phyloP scores from a whole-genome alignment of 1,140 invertebrate genomes.

The Monochamus saltuarius region DNA sequence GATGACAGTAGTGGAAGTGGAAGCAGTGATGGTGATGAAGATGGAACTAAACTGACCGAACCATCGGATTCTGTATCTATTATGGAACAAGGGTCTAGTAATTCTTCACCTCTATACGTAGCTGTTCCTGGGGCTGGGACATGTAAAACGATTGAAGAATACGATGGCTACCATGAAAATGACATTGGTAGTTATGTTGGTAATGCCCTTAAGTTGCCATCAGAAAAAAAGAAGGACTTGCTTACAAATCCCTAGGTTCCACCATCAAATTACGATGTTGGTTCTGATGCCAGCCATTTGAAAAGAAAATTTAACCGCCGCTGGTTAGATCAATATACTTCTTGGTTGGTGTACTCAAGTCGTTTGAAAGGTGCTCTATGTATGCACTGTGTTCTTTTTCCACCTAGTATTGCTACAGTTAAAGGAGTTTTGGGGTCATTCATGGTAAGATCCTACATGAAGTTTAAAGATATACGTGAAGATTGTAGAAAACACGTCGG shows the following conservation, averaged over 20 bases:
- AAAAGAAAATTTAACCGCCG: slow-evolving; percentile 25
- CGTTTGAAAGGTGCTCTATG: slow-evolving; percentile 38
- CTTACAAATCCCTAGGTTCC: slow-evolving; percentile 21
- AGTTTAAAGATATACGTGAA: slow-evolving; percentile 37
- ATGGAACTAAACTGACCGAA: slow-evolving; percentile 5
- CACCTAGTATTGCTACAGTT: slow-evolving; percentile 25
- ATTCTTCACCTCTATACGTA: slow-evolving; percentile 15
- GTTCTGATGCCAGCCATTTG: neutral
- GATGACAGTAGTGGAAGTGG: slow-evolving; percentile 19
- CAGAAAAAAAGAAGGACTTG: slow-evolving; percentile 11
- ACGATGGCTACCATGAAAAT: slow-evolving; percentile 19
- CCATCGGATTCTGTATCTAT: slow-evolving; percentile 8
- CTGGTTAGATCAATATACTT: slow-evolving; percentile 34
- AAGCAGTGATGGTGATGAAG: slow-evolving; percentile 15
- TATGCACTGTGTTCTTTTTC: slow-evolving; percentile 34
- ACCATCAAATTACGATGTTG: slow-evolving; percentile 1
- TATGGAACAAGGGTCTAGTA: slow-evolving; percentile 17
- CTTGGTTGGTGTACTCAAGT: slow-evolving; percentile 40
- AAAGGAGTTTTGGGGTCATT: slow-evolving; percentile 32
- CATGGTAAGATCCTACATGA: slow-evolving; percentile 28
- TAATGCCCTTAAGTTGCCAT: neutral
- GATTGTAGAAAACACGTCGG: slow-evolving; percentile 26
- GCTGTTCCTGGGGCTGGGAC: too few relatives aligned
- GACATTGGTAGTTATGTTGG: slow-evolving; percentile 15
- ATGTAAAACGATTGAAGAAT: too few relatives aligned